A percentile compares a stretch with the other conserved stretches of the same genome.
Evolutionary conservation across 2,113 vertebrate genomes (phyloP).

Genomic region (Prochilodus magdalenae): DNA sequence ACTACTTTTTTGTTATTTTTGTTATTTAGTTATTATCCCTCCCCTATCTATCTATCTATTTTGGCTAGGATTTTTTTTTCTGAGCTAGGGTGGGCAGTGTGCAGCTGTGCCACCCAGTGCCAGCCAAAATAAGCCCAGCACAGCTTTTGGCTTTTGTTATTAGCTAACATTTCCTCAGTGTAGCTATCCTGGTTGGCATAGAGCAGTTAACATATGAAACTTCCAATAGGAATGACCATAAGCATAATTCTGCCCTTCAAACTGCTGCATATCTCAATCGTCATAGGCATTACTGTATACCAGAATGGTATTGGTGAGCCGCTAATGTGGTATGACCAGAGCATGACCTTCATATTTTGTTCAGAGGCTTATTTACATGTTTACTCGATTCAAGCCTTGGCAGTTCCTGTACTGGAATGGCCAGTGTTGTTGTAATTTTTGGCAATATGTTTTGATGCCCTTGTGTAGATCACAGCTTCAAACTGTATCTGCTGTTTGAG

Average conservation of each 20-base stretch:
- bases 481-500: not conserved
- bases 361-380: no score
- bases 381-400: no score
- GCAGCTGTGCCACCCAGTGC: not conserved
- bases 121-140: not conserved
- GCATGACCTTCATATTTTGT: no score
- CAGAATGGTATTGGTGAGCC: not conserved
- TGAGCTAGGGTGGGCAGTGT: not conserved
- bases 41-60: not conserved
- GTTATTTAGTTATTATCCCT: no score
- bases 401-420: no score
- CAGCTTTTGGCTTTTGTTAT: not conserved
- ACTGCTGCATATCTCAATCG: not conserved
- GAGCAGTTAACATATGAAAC: not conserved
- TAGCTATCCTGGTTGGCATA: not conserved
- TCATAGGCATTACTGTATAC: no score
- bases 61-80: not conserved
- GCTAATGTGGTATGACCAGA: no score
- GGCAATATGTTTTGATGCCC: not conserved
- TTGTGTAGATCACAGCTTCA: not conserved
- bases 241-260: not conserved
- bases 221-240: not conserved
- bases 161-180: not conserved
- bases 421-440: not conserved
- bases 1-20: conserved; percentile 53